Evolutionary conservation across 1,140 invertebrate genomes (phyloP).

Genomic region (Drosophila athabasca): DNA sequence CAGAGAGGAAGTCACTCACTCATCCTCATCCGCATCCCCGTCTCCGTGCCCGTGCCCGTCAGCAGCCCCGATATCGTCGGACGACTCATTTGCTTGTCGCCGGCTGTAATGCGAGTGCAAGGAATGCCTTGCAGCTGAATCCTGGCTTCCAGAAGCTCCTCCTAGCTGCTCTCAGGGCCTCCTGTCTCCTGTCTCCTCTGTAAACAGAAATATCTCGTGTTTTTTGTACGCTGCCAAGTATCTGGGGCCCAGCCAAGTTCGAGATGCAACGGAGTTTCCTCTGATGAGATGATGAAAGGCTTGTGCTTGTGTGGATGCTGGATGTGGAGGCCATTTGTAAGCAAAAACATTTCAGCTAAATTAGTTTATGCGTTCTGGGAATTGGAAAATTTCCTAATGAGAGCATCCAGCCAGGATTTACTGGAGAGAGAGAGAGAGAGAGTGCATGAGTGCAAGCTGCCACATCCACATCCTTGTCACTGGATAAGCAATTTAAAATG

Average conservation of each 20-base stretch:
- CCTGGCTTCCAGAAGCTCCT: conserved; percentile 7
- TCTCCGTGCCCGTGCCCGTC: no score
- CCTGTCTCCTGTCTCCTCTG: conserved; percentile 49
- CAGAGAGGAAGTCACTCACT: conserved; percentile 54
- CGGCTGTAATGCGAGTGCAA: conserved; percentile 71
- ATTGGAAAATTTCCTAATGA: conserved; percentile 75
- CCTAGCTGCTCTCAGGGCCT: conserved; percentile 16
- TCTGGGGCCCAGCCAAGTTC: conserved; percentile 55
- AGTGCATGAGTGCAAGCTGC: no score
- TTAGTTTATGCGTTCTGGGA: conserved; percentile 74
- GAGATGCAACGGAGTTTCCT: conserved; percentile 9
- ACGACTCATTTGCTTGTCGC: conserved; percentile 65
- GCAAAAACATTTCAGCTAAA: conserved; percentile 81
- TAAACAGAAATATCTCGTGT: conserved; percentile 49
- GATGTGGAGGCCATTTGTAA: conserved; percentile 68
- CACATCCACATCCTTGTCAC: neutral
- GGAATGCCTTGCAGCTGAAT: conserved; percentile 8
- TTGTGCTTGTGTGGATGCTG: conserved; percentile 10
- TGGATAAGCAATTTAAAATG: conserved; percentile 50
- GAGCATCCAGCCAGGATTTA: conserved; percentile 35
- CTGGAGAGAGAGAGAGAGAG: conserved; percentile 13
- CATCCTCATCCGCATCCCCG: conserved; percentile 13
- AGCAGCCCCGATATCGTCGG: neutral
- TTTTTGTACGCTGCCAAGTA: conserved; percentile 37
- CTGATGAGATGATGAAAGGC: conserved; percentile 71